These are phyloP conservation scores for Chionoecetes opilio DNA, from an alignment of 1,140 invertebrate genomes.

Conservation along the genomic window DNA sequence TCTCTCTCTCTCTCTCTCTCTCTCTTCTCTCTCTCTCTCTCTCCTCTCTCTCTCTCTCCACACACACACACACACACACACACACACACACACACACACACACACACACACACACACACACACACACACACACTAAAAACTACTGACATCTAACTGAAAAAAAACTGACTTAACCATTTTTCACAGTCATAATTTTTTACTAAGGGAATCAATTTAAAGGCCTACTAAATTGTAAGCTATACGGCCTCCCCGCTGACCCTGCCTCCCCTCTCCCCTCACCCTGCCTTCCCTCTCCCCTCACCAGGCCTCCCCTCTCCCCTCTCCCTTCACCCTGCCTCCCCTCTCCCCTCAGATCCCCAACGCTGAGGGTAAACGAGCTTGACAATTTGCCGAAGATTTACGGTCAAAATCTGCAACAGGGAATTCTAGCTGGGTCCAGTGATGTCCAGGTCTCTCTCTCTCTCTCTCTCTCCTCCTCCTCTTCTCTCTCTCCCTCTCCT, in stretches of 20 bases:
- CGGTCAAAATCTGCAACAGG: no score
- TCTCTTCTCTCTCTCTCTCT: neutral
- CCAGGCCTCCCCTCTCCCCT: neutral
- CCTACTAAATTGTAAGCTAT: no score
- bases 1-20: neutral
- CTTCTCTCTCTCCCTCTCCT: neutral
- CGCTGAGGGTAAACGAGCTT: no score
- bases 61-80: conserved; percentile 48
- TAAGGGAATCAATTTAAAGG: no score
- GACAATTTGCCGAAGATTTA: no score
- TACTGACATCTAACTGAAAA: neutral
- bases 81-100: conserved; percentile 54
- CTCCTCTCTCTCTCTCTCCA: no score
- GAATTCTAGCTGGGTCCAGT: no score
- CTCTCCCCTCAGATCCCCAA: neutral
- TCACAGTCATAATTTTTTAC: no score
- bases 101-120: conserved; percentile 53
- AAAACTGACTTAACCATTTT: no score
- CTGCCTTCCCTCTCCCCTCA: neutral
- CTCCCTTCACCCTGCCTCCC: neutral
- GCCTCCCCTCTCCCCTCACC: neutral
- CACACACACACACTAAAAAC: neutral
- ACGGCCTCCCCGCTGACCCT: neutral
- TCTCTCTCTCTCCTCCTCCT: neutral
- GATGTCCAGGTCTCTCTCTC: neutral